phyloP scores from a whole-genome alignment of 2,888 invertebrate species.

The Colletes collaris region DNA sequence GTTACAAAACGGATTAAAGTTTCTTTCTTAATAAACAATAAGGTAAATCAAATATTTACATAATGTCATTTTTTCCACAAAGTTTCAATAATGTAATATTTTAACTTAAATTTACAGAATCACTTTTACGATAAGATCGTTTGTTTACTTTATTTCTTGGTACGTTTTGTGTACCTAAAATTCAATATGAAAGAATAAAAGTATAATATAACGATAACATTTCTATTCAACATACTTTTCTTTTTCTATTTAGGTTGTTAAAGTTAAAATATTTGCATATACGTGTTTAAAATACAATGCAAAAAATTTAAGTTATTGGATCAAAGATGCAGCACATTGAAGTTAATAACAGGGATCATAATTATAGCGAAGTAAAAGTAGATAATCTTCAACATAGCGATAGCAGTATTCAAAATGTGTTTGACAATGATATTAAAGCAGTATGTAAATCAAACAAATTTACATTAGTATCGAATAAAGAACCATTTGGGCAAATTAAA shows the following conservation, averaged over 20 bases:
- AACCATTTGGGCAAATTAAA: conserved; percentile 72
- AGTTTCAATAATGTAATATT: no score
- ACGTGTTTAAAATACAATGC: conserved; percentile 37
- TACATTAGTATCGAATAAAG: conserved; percentile 36
- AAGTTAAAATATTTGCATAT: conserved; percentile 8
- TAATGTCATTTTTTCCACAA: neutral
- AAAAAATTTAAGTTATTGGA: conserved; percentile 35
- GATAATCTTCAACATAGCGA: conserved; percentile 19
- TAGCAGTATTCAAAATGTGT: conserved; percentile 15
- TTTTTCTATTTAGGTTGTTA: conserved; percentile 23
- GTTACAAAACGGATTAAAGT: conserved; percentile 17
- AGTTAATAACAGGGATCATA: conserved; percentile 64
- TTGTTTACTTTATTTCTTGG: no score
- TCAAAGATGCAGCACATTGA: conserved; percentile 61
- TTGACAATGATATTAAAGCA: conserved; percentile 21
- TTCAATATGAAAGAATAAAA: neutral
- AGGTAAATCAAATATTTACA: conserved; percentile 30
- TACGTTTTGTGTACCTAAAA: neutral
- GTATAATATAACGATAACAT: neutral
- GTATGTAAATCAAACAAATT: conserved; percentile 38
- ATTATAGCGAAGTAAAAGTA: conserved; percentile 63
- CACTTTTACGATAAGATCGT: neutral
- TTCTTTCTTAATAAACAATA: conserved; percentile 16
- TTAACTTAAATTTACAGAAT: neutral
- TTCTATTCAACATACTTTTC: neutral